A percentile compares a stretch with the other conserved stretches of the same genome.
phyloP scores from a whole-genome alignment of 2,888 invertebrate genomes.

The Tenthredo livida region DNA sequence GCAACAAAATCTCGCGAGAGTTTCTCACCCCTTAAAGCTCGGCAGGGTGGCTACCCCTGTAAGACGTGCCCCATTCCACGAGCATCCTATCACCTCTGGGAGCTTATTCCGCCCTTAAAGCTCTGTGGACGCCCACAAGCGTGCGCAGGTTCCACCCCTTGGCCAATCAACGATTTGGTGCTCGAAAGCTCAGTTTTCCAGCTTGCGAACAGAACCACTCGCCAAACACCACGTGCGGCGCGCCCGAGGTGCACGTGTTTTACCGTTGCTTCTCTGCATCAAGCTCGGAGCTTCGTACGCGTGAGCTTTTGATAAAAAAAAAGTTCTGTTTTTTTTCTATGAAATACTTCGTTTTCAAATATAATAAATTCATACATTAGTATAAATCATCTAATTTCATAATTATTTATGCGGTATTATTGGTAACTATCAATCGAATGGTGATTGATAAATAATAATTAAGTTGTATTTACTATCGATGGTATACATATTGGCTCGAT shows the following conservation, averaged over 20 bases:
- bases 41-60: slow-evolving; percentile 67
- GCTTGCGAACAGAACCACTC: slow-evolving; percentile 68
- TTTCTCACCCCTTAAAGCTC: slow-evolving; percentile 46
- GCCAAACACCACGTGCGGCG: slow-evolving; percentile 77
- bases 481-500: background rate
- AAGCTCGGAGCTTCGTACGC: slow-evolving; percentile 56
- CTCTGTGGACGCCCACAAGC: slow-evolving; percentile 73
- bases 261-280: slow-evolving; percentile 65
- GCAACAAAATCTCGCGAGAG: slow-evolving; percentile 52
- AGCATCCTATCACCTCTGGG: slow-evolving; percentile 73
- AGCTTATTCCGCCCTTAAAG: slow-evolving; percentile 72
- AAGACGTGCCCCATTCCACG: slow-evolving; percentile 70
- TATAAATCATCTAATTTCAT: background rate
- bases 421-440: background rate
- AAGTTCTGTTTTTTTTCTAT: background rate
- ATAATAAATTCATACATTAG: background rate
- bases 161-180: slow-evolving; percentile 73
- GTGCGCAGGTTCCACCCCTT: slow-evolving; percentile 75
- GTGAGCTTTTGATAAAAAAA: background rate
- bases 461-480: background rate
- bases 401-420: background rate
- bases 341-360: background rate
- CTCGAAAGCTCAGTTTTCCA: slow-evolving; percentile 69
- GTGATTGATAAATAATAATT: background rate
- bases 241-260: slow-evolving; percentile 76